Percentiles rank a stretch among this genome's conserved stretches.
Conservation (phyloP, 2,113 vertebrate species). For the Amazona vittata region DNA sequence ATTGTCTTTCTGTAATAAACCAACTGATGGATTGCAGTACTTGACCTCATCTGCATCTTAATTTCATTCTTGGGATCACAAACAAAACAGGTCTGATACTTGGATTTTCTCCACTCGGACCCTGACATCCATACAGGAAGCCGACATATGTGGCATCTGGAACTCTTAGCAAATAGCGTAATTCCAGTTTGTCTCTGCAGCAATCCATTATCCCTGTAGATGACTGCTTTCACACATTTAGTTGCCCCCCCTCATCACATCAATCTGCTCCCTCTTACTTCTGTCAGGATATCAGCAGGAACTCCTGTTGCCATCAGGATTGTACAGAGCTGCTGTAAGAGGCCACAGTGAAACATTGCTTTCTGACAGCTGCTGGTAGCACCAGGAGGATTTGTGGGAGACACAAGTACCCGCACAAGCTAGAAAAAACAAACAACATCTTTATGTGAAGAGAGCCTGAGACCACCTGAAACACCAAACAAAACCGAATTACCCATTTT, state of each 20-base stretch:
- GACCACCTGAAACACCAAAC: not conserved
- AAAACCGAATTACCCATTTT: too few relatives aligned
- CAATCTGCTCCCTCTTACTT: conserved; percentile 71
- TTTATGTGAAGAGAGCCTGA: accelerated
- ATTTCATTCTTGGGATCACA: not conserved
- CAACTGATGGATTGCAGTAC: not conserved
- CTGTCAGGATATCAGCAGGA: conserved; percentile 95
- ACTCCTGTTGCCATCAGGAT: conserved; percentile 97
- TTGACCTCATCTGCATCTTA: not conserved
- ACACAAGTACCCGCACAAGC: conserved; percentile 94
- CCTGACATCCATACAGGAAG: not conserved
- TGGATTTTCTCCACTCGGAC: not conserved
- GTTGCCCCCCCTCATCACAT: not conserved
- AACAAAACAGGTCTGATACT: not conserved
- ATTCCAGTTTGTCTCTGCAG: not conserved
- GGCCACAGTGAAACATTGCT: conserved; percentile 92
- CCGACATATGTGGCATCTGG: not conserved
- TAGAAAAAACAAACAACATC: not conserved
- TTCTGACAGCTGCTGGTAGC: conserved; percentile 95
- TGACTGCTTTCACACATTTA: accelerated
- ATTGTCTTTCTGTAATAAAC: not conserved
- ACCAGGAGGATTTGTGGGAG: conserved; percentile 93
- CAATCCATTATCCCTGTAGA: not conserved
- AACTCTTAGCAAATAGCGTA: not conserved
- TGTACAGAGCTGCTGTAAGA: conserved; percentile 94